A percentile compares a stretch with the other conserved stretches of the same genome.
These are phyloP conservation scores for Congeria kusceri DNA, from an alignment of 2,888 invertebrate genomes.

Conservation along the genomic window DNA sequence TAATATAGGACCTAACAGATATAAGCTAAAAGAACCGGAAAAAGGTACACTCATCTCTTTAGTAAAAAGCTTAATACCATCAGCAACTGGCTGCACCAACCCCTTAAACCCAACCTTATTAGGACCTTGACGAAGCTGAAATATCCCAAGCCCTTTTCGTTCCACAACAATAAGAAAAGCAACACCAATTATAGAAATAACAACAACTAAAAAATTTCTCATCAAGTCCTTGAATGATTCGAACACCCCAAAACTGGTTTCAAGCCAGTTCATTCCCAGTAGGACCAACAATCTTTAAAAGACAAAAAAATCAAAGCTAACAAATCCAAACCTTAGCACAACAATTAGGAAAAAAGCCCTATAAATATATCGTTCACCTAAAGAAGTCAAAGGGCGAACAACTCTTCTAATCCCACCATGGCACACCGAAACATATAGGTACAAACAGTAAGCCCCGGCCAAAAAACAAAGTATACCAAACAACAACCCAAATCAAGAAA, in stretches of 20 bases:
- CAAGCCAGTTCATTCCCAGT: conserved; percentile 1
- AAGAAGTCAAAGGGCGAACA: not conserved
- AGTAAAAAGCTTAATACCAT: conserved; percentile 90
- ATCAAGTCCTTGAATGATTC: conserved; percentile 5
- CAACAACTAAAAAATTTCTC: not conserved
- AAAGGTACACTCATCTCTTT: conserved; percentile 87
- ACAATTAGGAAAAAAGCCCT: not conserved
- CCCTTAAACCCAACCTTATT: conserved; percentile 90
- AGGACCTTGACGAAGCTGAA: conserved; percentile 91
- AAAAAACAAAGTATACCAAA: conserved; percentile 22
- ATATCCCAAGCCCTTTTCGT: conserved; percentile 89
- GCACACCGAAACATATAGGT: conserved; percentile 4
- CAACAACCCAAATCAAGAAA: not conserved
- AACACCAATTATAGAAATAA: conserved; percentile 88
- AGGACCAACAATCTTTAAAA: not conserved
- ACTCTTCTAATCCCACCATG: conserved; percentile 15
- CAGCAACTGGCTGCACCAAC: conserved; percentile 90
- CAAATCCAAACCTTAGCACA: not conserved
- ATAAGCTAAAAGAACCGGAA: conserved; percentile 88
- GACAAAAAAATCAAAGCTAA: conserved; percentile 4
- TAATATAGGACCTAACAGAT: conserved; percentile 88
- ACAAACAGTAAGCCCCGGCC: conserved; percentile 13
- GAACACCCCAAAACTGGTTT: conserved; percentile 9
- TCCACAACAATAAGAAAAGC: conserved; percentile 91
- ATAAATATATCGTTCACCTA: conserved; percentile 6